Base-by-base conservation (phyloP, 1,140 invertebrate genomes). In the Paralvinella palmiformis region DNA sequence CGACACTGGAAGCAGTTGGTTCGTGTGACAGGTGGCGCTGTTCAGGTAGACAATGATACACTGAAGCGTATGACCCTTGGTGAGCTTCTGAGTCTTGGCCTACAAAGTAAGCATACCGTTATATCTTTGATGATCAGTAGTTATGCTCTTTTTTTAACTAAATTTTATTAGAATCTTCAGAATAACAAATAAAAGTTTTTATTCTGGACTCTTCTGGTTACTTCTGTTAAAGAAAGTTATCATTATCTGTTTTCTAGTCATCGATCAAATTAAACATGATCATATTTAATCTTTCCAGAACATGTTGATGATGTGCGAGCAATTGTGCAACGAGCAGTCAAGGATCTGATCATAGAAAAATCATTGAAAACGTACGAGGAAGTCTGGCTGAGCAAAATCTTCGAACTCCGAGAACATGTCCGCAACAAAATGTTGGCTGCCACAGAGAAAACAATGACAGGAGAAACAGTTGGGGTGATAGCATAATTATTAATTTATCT, bases 301-400 rank as follows among this genome's bases (percentile, higher is more conserved):
- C 76, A 80, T 72, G 73, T 75, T 5, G 78, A 79, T 69, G 78
- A 81, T 69, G 78, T 81, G 0, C 63, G 76, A 63, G 71, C 71
- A 17, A 77, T 78, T 37, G 78, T 79, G 6, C 73, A 79, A 35
- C 55, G 76, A 55, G 79, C 79, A 2, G 73, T 77, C 3, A 79
- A 80, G 62, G 79, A 81, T 68, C 65, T 79, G 41, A 71, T 71
- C 24, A 79, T 81, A 48, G 79, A 81, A 61, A 72, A 76, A 50
- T 75, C 77, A 5, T 66, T 81, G 31, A 80, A 81, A 67, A 80
- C 72, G 6, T 80, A 78, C 65, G 79, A 81, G 57, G 79, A 81
- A 60, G 74, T 81, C 13, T 81, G 79, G 79, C 66, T 80, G 31
- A 80, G 78, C 67, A 80, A 80, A 65, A 64, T 79, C 31, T 80